Conservation (phyloP, 2,888 invertebrate species). For the Agrotis puta region DNA sequence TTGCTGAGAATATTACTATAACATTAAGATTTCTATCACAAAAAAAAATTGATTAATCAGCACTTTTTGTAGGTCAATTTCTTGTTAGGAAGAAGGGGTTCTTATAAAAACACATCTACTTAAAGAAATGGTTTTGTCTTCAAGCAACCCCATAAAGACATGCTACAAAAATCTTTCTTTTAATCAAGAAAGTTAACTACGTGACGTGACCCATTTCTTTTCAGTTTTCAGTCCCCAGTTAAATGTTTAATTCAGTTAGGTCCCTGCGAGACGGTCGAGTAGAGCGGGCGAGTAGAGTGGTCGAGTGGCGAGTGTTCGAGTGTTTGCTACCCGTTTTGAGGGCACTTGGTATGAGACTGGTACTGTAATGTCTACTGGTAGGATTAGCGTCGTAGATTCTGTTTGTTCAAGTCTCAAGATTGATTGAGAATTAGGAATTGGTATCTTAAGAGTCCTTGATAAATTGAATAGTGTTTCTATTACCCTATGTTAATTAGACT, state of each 20-base stretch:
- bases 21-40: no score
- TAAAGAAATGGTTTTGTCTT: no score
- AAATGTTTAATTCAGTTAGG: constrained; percentile 55
- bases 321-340: constrained; percentile 43
- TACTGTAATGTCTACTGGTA: constrained; percentile 26
- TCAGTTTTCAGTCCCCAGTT: constrained; percentile 37
- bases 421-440: neutral
- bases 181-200: constrained; percentile 2
- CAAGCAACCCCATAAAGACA: neutral
- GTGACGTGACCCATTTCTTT: constrained; percentile 32
- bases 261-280: constrained; percentile 29
- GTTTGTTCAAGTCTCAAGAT: neutral
- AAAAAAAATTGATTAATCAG: no score
- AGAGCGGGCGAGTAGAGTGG: constrained; percentile 25
- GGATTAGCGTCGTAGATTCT: constrained; percentile 14
- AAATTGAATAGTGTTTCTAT: neutral
- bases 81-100: no score
- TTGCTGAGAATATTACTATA: no score
- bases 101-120: no score
- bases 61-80: no score
- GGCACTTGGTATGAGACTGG: constrained; percentile 22
- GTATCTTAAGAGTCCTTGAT: neutral
- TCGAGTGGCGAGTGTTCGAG: constrained; percentile 35
- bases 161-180: constrained; percentile 1
- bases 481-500: no score